Evolutionary conservation across 2,797 vertebrate species (phyloP).

Genomic region (Onychomys torridus): DNA sequence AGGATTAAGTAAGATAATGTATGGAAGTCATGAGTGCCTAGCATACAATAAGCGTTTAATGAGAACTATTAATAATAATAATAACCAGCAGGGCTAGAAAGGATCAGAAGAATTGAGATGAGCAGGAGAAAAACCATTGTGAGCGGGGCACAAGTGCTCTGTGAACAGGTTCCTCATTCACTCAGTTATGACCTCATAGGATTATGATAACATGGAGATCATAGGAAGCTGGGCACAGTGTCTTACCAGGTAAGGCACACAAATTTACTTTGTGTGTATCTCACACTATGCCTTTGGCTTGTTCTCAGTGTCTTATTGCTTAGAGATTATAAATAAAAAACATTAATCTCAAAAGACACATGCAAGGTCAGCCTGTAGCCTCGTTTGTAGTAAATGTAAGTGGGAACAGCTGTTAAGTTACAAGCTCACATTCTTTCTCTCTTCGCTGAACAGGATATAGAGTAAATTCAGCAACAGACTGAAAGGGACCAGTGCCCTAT

Average conservation of each 20-base stretch:
- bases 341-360: neutral
- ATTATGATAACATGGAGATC: no score
- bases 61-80: neutral
- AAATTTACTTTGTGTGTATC: neutral
- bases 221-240: neutral
- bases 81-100: neutral
- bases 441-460: neutral
- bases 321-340: neutral
- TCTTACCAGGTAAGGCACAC: neutral
- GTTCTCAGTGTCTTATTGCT: neutral
- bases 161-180: neutral
- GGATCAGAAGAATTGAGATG: neutral
- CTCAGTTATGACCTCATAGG: neutral
- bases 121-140: neutral
- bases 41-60: neutral
- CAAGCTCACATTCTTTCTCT: neutral
- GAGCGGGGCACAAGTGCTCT: neutral
- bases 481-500: neutral
- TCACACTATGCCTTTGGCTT: neutral
- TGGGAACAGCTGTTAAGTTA: neutral
- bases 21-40: neutral
- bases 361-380: neutral
- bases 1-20: neutral
- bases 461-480: slow-evolving; percentile 7
- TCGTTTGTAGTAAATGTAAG: neutral